phyloP scores from a whole-genome alignment of 2,113 vertebrate genomes.

The Cavia aperea region DNA sequence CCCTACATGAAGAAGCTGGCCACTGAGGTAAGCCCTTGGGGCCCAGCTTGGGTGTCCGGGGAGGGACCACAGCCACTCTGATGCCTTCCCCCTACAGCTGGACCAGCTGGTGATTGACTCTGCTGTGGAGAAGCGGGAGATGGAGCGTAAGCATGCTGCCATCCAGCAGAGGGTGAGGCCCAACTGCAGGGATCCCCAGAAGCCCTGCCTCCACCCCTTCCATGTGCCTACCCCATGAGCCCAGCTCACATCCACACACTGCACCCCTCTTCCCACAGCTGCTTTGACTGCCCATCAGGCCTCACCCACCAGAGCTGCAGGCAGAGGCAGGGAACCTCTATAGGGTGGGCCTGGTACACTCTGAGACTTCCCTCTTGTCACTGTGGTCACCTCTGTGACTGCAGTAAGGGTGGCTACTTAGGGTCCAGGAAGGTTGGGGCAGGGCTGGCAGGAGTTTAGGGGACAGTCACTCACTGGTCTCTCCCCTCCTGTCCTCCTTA shows the following conservation, averaged over 20 bases:
- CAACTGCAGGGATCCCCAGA: not conserved
- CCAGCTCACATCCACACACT: not conserved
- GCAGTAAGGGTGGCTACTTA: not conserved
- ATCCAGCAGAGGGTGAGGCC: conserved; percentile 93
- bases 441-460: not conserved
- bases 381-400: not conserved
- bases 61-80: not conserved
- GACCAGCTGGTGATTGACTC: conserved; percentile 98
- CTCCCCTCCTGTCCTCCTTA: conserved; percentile 36
- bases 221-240: too few relatives aligned
- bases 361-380: not conserved
- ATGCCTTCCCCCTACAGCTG: conserved; percentile 75
- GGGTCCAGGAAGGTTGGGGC: not conserved
- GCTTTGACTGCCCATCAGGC: not conserved
- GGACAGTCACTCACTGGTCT: not conserved
- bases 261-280: not conserved
- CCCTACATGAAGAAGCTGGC: conserved; percentile 98
- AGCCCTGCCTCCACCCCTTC: not conserved
- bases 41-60: accelerated
- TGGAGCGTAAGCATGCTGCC: conserved; percentile 95
- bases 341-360: not conserved
- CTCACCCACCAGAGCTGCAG: not conserved
- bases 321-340: not conserved
- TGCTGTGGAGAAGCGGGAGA: conserved; percentile 95
- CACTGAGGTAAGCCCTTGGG: conserved; percentile 83